A percentile compares a stretch with the other conserved stretches of the same genome.
These are phyloP conservation scores for Lethrus apterus DNA, from an alignment of 1,140 invertebrate genomes.

Conservation along the genomic window DNA sequence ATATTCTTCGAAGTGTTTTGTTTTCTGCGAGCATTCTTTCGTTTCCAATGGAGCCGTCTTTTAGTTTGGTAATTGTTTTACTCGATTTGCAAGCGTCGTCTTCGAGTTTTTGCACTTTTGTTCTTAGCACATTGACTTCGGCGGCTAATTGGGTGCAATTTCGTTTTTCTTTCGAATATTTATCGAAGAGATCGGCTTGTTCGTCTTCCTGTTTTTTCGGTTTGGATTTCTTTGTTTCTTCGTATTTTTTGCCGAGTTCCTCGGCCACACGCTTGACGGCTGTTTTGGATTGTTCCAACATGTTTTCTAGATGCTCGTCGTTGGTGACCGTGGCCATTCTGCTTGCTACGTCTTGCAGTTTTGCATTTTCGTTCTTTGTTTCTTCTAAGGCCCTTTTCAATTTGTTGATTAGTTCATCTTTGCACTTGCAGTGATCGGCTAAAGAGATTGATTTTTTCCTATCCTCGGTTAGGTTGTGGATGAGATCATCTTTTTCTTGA, in stretches of 20 bases:
- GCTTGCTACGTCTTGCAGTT: constrained; percentile 3
- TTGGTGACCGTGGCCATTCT: not conserved
- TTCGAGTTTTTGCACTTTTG: constrained; percentile 20
- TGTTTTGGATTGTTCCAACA: constrained; percentile 27
- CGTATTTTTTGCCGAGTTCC: constrained; percentile 26
- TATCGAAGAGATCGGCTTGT: not conserved
- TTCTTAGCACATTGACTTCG: not conserved
- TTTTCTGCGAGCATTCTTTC: constrained; percentile 23
- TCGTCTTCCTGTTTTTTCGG: no score
- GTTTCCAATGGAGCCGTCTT: not conserved
- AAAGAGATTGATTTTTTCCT: not conserved
- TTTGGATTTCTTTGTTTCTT: constrained; percentile 25
- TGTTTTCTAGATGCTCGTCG: constrained; percentile 24
- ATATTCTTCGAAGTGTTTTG: constrained; percentile 24
- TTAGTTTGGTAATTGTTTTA: constrained; percentile 19
- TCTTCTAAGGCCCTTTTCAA: constrained; percentile 4
- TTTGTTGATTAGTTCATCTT: constrained; percentile 7
- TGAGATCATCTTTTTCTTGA: constrained; percentile 7
- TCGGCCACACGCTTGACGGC: constrained; percentile 26
- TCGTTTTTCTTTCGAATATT: not conserved
- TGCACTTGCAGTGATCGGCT: not conserved
- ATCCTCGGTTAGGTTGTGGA: not conserved
- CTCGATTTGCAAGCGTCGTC: constrained; percentile 24
- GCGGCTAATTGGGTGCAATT: constrained; percentile 1
- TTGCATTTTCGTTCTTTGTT: constrained; percentile 4